Conservation (phyloP, 2,797 vertebrate genomes). For the Morus bassanus region DNA sequence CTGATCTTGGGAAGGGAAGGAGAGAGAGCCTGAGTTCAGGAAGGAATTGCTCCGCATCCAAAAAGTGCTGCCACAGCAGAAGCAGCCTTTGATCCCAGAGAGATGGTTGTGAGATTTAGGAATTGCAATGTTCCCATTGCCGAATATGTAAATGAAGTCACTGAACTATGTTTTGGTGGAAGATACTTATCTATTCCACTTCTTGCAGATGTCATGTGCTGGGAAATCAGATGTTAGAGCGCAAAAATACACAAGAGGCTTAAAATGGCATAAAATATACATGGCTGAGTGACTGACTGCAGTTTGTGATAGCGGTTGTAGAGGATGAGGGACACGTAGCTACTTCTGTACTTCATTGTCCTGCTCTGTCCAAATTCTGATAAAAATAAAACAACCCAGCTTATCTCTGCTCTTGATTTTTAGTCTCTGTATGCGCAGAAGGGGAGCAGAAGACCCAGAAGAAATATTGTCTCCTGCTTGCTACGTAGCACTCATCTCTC, state of each 20-base stretch:
- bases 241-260: constrained; percentile 41
- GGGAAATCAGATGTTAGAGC: constrained; percentile 54
- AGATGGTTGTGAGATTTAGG: not conserved
- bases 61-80: constrained; percentile 23
- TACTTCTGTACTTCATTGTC: not conserved
- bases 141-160: constrained; percentile 52
- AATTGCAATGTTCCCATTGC: not conserved
- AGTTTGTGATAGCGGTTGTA: not conserved
- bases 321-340: not conserved
- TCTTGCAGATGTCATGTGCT: constrained; percentile 60
- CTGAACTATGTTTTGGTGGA: constrained; percentile 43
- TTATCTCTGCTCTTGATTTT: not conserved
- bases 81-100: constrained; percentile 6
- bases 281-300: not conserved
- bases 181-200: constrained; percentile 41
- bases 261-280: not conserved
- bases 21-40: not conserved
- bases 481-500: not conserved
- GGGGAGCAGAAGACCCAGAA: not conserved
- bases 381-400: not conserved
- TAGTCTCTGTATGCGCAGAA: not conserved
- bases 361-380: not conserved
- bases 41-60: not conserved
- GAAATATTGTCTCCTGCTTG: not conserved
- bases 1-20: not conserved